A percentile compares a stretch with the other conserved stretches of the same genome.
Conservation (phyloP, 2,888 invertebrate genomes). For the Hirtodrosophila histrioides region DNA sequence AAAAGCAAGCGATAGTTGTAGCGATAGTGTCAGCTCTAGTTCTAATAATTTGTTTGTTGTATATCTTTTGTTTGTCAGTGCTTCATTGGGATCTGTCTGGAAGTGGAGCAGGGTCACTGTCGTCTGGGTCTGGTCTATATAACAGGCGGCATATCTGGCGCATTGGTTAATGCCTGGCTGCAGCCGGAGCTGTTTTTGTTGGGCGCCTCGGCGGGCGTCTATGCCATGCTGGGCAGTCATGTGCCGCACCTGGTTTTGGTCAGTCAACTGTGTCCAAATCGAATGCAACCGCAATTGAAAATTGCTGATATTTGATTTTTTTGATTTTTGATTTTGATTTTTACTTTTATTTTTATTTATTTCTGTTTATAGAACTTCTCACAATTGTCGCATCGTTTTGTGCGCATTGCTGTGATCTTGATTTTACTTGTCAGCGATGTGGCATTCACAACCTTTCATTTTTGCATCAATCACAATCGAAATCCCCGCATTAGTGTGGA, state of each 20-base stretch:
- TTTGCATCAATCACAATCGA: conserved; percentile 83
- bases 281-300: conserved; percentile 54
- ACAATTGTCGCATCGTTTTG: conserved; percentile 84
- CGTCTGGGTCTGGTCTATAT: conserved; percentile 90
- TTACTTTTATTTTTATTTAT: conserved; percentile 13
- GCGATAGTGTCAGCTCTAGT: no score
- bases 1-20: no score
- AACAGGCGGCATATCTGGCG: conserved; percentile 90
- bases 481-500: conserved; percentile 88
- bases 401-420: conserved; percentile 87
- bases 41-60: conserved; percentile 1
- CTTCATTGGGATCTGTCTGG: conserved; percentile 85
- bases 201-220: conserved; percentile 96
- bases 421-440: conserved; percentile 89
- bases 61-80: conserved; percentile 48
- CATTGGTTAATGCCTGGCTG: conserved; percentile 90
- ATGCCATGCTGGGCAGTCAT: conserved; percentile 94
- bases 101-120: conserved; percentile 90
- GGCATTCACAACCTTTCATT: conserved; percentile 85
- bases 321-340: conserved; percentile 23
- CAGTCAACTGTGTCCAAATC: conserved; percentile 67
- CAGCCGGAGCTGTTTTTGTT: conserved; percentile 91
- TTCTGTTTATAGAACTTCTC: conserved; percentile 84
- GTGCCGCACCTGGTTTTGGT: conserved; percentile 92
- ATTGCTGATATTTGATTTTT: conserved; percentile 14